Conservation (phyloP, 2,113 vertebrate species). For the Aspiorhynchus laticeps region DNA sequence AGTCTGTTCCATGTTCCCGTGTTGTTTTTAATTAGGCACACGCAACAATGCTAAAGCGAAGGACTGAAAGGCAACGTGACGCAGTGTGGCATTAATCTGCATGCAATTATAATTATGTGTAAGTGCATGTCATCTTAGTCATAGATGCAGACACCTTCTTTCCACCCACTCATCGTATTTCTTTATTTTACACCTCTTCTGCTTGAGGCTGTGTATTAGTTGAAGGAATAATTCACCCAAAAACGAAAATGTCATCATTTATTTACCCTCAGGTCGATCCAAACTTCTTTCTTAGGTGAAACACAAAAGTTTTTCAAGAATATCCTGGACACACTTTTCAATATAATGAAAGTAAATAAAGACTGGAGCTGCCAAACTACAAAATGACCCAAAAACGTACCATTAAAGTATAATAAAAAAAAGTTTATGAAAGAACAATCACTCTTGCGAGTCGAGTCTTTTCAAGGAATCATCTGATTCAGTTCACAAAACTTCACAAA, state of each 20-base stretch:
- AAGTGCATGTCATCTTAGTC: conserved; percentile 27
- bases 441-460: not conserved
- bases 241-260: not conserved
- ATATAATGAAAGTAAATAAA: not conserved
- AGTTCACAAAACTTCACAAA: not conserved
- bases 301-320: not conserved
- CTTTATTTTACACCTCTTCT: conserved; percentile 25
- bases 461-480: not conserved
- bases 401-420: not conserved
- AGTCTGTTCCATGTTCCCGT: conserved; percentile 37
- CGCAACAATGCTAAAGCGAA: conserved; percentile 1
- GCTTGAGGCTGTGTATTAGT: conserved; percentile 18
- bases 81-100: conserved; percentile 20
- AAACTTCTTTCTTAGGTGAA: not conserved
- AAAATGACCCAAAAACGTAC: not conserved
- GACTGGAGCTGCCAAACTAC: not conserved
- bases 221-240: not conserved
- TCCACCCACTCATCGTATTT: conserved; percentile 18
- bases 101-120: conserved; percentile 34
- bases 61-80: conserved; percentile 9
- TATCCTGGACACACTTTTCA: not conserved
- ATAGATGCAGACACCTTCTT: not conserved
- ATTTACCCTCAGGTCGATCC: not conserved
- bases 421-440: not conserved
- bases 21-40: conserved; percentile 51